Evolutionary conservation across 2,888 invertebrate genomes (phyloP), one percentile per base, ranked within the genome.

Genomic region (Dasysyrphus albostriatus): DNA sequence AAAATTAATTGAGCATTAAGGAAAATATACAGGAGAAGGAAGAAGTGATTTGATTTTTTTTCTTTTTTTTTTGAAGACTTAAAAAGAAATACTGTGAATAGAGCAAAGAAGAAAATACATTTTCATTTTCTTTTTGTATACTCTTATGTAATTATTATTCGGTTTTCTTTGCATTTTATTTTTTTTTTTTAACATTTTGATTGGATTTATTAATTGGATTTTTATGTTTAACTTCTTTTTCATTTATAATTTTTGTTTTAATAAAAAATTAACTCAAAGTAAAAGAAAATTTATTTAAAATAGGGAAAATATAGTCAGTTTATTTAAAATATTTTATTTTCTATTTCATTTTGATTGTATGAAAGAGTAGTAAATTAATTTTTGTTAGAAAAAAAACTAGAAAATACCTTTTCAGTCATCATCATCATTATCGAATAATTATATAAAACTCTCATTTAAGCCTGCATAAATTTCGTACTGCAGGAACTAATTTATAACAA

Each of bases 121-220:
- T 82, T 80, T 65, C 29, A 0, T n/a, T 82, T 80, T 19, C 12
- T 42, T 51, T 54, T 37, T 54, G 19, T 32, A 14, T 59, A 42
- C 56, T n/a, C n/a, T 42, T n/a, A 9, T 58, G 39, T 75, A 32
- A 32, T 32, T 32, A 6, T n/a, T 32, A 7, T 79, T 63, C 32
- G 12, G 32, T 58, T 29, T 32, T 56, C 32, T 34, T 56, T 56
- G 32, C 16, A 32, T 32, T n/a, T n/a, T n/a, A n/a, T 32, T 32
- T 32, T 16, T 58, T 10, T 56, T 34, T 16, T 24, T 70, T 54
- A 8, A 58, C 54, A 42, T 72, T 83, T 79, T 78, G 67, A 83
- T 74, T 74, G 39, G 65, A 78, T 32, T 24, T 65, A 59, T 58
- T 78, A 83, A 83, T 83, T 79, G 74, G 32, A 74, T 79, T 79